Evolutionary conservation across 2,113 vertebrate species (phyloP).

Genomic region (Eurystomus gularis): DNA sequence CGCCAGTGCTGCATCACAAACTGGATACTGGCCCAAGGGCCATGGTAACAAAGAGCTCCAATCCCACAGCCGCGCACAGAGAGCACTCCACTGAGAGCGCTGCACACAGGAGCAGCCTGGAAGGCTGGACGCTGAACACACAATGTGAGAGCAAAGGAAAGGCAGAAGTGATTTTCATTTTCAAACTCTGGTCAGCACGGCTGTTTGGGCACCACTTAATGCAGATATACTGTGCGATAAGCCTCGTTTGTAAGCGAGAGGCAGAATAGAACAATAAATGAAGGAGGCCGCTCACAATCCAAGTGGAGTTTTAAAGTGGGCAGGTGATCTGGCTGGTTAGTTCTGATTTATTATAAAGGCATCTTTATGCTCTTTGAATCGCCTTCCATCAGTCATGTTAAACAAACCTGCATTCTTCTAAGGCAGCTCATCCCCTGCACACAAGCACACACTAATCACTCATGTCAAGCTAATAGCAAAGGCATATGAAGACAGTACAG

Average conservation of each 20-base stretch:
- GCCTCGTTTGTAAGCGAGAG: not conserved
- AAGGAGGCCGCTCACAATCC: not conserved
- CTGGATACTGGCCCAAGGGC: not conserved
- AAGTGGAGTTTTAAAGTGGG: not conserved
- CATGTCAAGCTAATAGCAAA: not conserved
- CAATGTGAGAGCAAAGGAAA: not conserved
- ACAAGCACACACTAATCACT: not conserved
- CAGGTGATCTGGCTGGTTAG: conserved; percentile 22
- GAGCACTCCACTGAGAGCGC: not conserved
- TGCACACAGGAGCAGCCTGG: not conserved
- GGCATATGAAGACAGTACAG: not conserved
- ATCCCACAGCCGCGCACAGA: not conserved
- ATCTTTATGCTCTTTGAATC: conserved; percentile 11
- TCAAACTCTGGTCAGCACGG: not conserved
- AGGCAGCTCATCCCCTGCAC: not conserved
- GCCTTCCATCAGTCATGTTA: not conserved
- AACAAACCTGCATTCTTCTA: not conserved
- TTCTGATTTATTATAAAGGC: conserved; percentile 47
- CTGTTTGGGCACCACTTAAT: not conserved
- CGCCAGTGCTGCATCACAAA: not conserved
- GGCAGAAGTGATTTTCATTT: not conserved
- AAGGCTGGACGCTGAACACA: not conserved
- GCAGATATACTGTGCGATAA: not conserved
- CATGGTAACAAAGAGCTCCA: conserved; percentile 28
- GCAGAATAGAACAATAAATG: not conserved